phyloP scores from a whole-genome alignment of 2,888 invertebrate genomes.

The Criorhina ranunculi region DNA sequence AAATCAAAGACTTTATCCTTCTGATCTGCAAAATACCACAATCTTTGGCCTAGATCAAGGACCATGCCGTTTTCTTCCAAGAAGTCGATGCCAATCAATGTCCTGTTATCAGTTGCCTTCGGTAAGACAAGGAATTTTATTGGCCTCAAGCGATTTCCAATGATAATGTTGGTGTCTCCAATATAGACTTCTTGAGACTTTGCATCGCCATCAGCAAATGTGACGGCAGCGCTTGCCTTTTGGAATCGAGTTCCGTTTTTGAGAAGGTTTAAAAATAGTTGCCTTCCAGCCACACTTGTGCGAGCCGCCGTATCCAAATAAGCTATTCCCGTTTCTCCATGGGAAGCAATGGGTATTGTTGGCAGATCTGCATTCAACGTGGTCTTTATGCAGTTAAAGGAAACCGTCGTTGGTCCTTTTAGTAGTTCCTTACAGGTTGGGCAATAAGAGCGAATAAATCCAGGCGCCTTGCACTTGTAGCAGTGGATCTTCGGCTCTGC shows the following conservation, averaged over 20 bases:
- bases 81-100: constrained; percentile 51
- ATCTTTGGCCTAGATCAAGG: constrained; percentile 19
- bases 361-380: constrained; percentile 17
- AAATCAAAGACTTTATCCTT: constrained; percentile 5
- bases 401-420: constrained; percentile 20
- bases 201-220: constrained; percentile 18
- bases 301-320: constrained; percentile 52
- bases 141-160: constrained; percentile 35
- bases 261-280: constrained; percentile 9
- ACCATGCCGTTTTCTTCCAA: constrained; percentile 26
- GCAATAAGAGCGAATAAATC: constrained; percentile 15
- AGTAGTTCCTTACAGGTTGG: constrained; percentile 26
- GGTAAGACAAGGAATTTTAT: constrained; percentile 35
- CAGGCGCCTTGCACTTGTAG: constrained; percentile 31
- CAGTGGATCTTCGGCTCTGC: constrained; percentile 25
- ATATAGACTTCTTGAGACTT: constrained; percentile 6
- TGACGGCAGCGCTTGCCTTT: constrained; percentile 9
- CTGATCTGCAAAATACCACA: constrained; percentile 28
- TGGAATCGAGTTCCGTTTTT: constrained; percentile 18
- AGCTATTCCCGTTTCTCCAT: constrained; percentile 43
- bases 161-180: constrained; percentile 20
- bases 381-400: constrained; percentile 34
- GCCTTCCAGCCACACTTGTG: constrained; percentile 44
- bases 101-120: constrained; percentile 31
- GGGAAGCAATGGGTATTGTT: constrained; percentile 27